Evolutionary conservation across 1,140 invertebrate genomes (phyloP).

Genomic region (Platorchestia sp.): DNA sequence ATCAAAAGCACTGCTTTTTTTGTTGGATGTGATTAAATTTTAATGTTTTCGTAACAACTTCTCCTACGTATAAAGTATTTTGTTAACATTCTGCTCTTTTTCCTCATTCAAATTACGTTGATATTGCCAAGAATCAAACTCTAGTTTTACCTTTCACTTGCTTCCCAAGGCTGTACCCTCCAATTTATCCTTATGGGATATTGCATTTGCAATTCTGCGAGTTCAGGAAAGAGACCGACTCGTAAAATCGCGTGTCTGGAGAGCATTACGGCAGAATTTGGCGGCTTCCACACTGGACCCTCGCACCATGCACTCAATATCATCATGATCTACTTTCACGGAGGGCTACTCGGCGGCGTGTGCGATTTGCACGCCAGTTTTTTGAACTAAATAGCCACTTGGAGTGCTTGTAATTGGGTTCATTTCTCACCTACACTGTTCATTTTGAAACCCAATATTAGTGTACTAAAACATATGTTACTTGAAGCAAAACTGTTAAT

Average conservation of each 20-base stretch:
- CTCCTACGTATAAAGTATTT: too few species aligned
- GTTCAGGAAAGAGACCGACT: background rate
- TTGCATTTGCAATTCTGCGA: background rate
- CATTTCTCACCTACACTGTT: too few species aligned
- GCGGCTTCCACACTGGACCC: background rate
- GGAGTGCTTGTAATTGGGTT: background rate
- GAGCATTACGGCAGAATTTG: background rate
- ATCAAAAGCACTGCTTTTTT: too few species aligned
- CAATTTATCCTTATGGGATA: slow-evolving; percentile 9
- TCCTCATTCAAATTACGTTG: background rate
- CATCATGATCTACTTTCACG: background rate
- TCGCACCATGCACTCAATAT: background rate
- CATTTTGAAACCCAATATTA: background rate
- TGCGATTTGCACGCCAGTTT: background rate
- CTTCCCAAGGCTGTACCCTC: background rate
- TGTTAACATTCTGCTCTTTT: background rate
- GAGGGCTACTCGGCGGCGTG: background rate
- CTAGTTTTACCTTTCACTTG: background rate
- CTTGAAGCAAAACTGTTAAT: background rate
- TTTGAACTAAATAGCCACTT: background rate
- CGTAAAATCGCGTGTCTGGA: background rate
- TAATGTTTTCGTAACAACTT: too few species aligned
- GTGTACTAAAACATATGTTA: background rate
- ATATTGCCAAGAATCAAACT: background rate
- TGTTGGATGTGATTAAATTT: too few species aligned